Evolutionary conservation across 2,797 vertebrate species (phyloP), one percentile per base, ranked within the genome.

Genomic region (Enteromius mattozi): DNA sequence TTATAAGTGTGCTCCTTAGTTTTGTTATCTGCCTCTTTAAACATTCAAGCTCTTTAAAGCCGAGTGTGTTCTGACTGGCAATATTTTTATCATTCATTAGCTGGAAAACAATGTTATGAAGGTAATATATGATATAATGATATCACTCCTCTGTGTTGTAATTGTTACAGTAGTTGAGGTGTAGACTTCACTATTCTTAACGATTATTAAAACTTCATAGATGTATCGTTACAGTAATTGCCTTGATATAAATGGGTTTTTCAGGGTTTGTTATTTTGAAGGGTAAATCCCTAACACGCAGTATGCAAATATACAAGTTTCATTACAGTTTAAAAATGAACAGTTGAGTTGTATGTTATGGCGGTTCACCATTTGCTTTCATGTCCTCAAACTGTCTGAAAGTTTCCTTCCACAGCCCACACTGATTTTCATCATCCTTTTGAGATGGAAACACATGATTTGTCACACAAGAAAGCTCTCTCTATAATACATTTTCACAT

Each of bases 311-410:
- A 40, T 40, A 9, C 40, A 40, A 45, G 3, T 47, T 72, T 4
- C 5, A 72, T 9, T 30, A 17, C 42, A 72, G 3, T 49, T 47
- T 47, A 3, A 72, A 65, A 72, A 30, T 47, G 6, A 71, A 17
- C 40, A 61, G 10, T 77, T 8, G 72, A 35, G 19, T 35, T 74
- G 30, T 56, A 76, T 30, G 40, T 61, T 33, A 33, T 33, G 21
- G 12, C 0, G 2, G 17, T 94, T 90, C 92, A 98, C 97, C 97
- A 78, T 96, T 96, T 82, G 95, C 93, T 94, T 98, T 97, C 89
- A 96, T 72, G 88, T 99, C 97, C 89, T 96, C 91, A 93, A 97
- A 98, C 37, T 90, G 87, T 91, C 90, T 91, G 91, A 97, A 97
- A 42, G 94, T 95, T 92, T 98, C 97, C 87, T 93, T 93, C 97